Conservation (phyloP, 2,888 invertebrate species). For the Apodemia duryi region DNA sequence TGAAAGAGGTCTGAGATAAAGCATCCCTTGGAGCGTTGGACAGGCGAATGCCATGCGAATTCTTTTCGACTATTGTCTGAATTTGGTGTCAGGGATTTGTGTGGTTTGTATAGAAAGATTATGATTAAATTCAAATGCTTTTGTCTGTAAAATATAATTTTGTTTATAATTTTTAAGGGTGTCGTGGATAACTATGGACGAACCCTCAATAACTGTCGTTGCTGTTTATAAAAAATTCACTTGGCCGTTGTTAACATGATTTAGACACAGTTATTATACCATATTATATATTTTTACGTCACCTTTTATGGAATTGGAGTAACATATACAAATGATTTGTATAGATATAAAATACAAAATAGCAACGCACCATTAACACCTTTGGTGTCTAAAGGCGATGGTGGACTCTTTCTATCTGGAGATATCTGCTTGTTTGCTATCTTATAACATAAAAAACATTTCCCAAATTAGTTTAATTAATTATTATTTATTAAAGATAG, state of each 20-base stretch:
- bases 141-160: slow-evolving; percentile 1
- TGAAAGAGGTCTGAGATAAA: slow-evolving; percentile 27
- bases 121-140: neutral
- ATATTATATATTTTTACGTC: neutral
- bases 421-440: no score
- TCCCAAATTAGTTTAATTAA: no score
- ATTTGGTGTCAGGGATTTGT: slow-evolving; percentile 1
- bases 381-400: no score
- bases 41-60: slow-evolving; percentile 22
- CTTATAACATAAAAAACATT: no score
- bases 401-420: no score
- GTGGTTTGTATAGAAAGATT: slow-evolving; percentile 5
- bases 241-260: neutral
- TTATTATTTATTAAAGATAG: no score
- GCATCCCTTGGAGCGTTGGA: slow-evolving; percentile 25
- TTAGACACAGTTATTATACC: no score
- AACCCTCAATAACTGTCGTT: neutral
- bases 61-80: slow-evolving; percentile 16
- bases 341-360: no score
- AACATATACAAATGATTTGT: neutral
- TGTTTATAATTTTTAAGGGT: neutral
- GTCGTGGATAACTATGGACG: neutral
- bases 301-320: neutral
- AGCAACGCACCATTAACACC: no score
- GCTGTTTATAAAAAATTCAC: neutral